These are phyloP conservation scores for Nomada goodeniana DNA, from an alignment of 2,888 invertebrate species.

Conservation along the genomic window DNA sequence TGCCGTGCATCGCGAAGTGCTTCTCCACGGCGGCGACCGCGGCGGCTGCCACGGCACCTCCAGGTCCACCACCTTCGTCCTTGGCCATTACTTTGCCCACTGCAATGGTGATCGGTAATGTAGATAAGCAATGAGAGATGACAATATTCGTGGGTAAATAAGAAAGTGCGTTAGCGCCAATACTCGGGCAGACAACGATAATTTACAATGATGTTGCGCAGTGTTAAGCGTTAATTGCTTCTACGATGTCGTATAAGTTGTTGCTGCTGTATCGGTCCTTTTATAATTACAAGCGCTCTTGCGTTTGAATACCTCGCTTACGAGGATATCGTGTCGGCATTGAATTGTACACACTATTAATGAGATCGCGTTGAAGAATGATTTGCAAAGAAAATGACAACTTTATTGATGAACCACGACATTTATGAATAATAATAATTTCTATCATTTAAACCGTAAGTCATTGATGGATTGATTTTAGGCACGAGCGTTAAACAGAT, in stretches of 20 bases:
- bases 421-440: no score
- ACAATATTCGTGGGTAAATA: background rate
- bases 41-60: constrained; percentile 77
- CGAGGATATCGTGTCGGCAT: no score
- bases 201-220: background rate
- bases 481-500: no score
- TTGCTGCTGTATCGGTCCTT: background rate
- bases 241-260: background rate
- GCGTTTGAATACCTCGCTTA: no score
- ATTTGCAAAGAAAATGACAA: no score
- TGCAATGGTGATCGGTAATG: constrained; percentile 54
- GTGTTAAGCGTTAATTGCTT: background rate
- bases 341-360: no score
- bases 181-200: background rate
- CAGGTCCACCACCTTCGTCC: constrained; percentile 78
- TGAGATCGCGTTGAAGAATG: no score
- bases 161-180: background rate
- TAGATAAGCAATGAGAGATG: constrained; percentile 4
- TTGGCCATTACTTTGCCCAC: constrained; percentile 81
- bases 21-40: constrained; percentile 81
- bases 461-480: no score
- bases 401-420: no score
- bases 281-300: no score
- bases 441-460: no score
- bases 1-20: constrained; percentile 82